These are phyloP conservation scores for Brevimyrus niger DNA, from an alignment of 2,113 vertebrate species.

Conservation along the genomic window DNA sequence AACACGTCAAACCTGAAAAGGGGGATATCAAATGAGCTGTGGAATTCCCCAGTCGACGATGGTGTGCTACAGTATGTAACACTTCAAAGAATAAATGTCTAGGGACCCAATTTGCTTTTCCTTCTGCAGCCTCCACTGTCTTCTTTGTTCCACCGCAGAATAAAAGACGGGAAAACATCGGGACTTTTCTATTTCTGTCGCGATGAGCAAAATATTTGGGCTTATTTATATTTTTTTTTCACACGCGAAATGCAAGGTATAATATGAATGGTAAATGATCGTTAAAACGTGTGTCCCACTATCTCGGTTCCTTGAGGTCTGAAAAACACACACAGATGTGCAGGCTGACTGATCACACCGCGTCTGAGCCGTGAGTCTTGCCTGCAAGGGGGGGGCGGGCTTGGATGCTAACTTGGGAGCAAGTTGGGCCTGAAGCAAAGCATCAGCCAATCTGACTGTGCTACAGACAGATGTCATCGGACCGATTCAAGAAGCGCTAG, in stretches of 20 bases:
- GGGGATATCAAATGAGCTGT: constrained; percentile 41
- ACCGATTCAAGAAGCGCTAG: not conserved
- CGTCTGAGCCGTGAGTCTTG: constrained; percentile 5
- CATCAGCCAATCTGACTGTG: not conserved
- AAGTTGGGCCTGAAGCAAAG: not conserved
- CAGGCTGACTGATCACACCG: not conserved
- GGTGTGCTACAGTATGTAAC: constrained; percentile 15
- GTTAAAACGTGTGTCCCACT: not conserved
- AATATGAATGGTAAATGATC: not conserved
- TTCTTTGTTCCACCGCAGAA: constrained; percentile 32
- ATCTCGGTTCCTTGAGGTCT: not conserved
- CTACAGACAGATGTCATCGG: constrained; percentile 17
- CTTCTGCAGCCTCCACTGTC: constrained; percentile 40
- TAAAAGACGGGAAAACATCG: not conserved
- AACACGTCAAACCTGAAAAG: constrained; percentile 50
- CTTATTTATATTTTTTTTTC: not conserved
- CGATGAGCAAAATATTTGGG: constrained; percentile 46
- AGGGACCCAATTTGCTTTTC: constrained; percentile 54
- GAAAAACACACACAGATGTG: constrained; percentile 3
- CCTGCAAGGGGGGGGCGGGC: not conserved
- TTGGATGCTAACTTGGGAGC: not conserved
- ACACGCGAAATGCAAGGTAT: not conserved
- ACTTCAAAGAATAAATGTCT: constrained; percentile 53
- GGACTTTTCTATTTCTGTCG: not conserved
- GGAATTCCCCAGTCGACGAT: constrained; percentile 32